phyloP scores from a whole-genome alignment of 2,113 vertebrate species.

The Phoxinus phoxinus region DNA sequence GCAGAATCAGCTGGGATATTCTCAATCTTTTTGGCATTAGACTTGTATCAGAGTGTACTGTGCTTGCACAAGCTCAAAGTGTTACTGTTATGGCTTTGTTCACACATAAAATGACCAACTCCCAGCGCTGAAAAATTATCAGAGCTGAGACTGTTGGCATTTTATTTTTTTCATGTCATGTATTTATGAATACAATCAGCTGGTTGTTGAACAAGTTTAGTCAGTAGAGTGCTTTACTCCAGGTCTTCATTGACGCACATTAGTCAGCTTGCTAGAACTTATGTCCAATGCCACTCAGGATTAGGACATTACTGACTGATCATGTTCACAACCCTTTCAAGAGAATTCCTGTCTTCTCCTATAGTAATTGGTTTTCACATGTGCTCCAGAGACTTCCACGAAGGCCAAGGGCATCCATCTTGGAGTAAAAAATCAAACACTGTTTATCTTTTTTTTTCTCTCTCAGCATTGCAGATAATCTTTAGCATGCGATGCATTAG shows the following conservation, averaged over 20 bases:
- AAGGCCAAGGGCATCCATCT: not conserved
- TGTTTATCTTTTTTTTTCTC: not conserved
- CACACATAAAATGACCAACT: not conserved
- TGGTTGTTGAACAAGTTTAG: not conserved
- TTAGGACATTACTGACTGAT: not conserved
- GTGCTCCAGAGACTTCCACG: not conserved
- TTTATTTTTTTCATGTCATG: not conserved
- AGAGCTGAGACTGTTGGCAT: not conserved
- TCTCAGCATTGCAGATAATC: not conserved
- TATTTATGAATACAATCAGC: not conserved
- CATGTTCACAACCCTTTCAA: not conserved
- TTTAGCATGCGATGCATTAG: not conserved
- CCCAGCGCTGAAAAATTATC: not conserved
- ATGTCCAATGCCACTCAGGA: not conserved
- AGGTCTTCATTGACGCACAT: constrained; percentile 38
- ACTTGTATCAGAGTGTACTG: not conserved
- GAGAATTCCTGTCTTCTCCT: not conserved
- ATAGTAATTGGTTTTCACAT: constrained; percentile 12
- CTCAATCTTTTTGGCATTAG: not conserved
- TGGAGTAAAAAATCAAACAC: constrained; percentile 13
- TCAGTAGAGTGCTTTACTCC: not conserved
- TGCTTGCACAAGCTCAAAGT: not conserved
- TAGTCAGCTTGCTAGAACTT: constrained; percentile 12
- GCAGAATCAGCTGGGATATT: not conserved
- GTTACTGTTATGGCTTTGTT: not conserved